Base-by-base conservation (phyloP, 1,140 invertebrate species). In the Dinoponera quadriceps region DNA sequence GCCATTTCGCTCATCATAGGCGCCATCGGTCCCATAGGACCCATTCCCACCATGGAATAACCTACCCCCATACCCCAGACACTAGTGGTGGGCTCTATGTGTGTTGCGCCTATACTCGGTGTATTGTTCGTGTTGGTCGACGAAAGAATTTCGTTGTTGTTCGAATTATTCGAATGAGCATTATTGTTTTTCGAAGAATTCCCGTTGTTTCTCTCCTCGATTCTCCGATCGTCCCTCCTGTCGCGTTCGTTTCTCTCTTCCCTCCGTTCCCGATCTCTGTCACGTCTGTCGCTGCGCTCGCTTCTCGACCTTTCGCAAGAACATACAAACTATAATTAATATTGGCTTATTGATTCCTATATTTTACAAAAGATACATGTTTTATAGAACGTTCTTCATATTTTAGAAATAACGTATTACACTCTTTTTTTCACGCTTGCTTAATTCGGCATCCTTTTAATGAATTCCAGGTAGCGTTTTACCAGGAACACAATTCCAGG, bases 41-140 rank as follows among this genome's bases (percentile, higher is more conserved):
- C 94, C 94, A 96, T 95, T 65, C 95, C 95, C 93, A 96, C 95
- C 94, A 96, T 95, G 7, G 95, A 94, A 84, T 95, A 96, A 13
- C 95, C 94, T 88, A 95, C 85, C 14, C 93, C 92, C 92, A 94
- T 93, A n/a, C 93, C 80, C 93, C 94, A 94, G 20, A 94, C 92
- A 22, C 92, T 90, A 0, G 92, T 78, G 0, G 93, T 82, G 14
- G 93, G 86, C 71, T 94, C 93, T 59, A 94, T 91, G 71, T 92
- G 91, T 0, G 93, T 85, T 0, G 93, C 85, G 20, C 89, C 90
- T 62, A 93, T 83, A 22, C 84, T 90, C 5, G 87, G 65, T 2
- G 86, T 90, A 5, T 44, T 86, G 49, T 66, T 85, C 0, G 88
- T 54, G 33, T 74, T 89, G 4, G 75, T 73, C 22, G 90, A 88